Conservation (phyloP, 2,888 invertebrate species). For the Brachyptera risi region DNA sequence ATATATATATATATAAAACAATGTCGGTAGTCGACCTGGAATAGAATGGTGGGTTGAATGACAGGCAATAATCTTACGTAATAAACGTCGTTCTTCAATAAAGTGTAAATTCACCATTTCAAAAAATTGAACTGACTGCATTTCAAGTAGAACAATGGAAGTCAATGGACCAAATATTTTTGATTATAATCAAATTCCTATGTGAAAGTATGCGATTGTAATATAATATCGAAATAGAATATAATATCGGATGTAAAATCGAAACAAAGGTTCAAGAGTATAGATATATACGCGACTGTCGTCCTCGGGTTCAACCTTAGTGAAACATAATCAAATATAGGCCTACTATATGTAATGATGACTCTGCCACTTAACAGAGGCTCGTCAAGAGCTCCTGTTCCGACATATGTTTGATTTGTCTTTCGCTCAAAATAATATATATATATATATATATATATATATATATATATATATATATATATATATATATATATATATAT, state of each 20-base stretch:
- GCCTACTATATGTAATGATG: conserved; percentile 32
- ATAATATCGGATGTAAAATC: not conserved
- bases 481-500: too few relatives aligned
- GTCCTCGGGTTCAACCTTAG: not conserved
- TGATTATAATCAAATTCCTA: not conserved
- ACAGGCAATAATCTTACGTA: conserved; percentile 14
- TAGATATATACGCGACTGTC: not conserved
- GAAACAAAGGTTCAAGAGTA: not conserved
- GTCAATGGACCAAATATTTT: conserved; percentile 8
- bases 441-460: too few relatives aligned
- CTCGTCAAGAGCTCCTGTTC: conserved; percentile 42
- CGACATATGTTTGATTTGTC: conserved; percentile 24
- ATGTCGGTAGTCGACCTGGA: too few relatives aligned
- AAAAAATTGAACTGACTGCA: too few relatives aligned
- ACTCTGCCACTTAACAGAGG: conserved; percentile 41
- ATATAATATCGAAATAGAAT: too few relatives aligned
- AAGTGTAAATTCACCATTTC: too few relatives aligned
- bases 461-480: too few relatives aligned
- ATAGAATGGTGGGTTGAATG: too few relatives aligned
- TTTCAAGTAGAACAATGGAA: conserved; percentile 1
- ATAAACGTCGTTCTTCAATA: not conserved
- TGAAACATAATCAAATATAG: not conserved
- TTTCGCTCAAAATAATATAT: not conserved
- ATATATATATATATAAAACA: too few relatives aligned
- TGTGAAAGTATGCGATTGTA: not conserved